Percentiles rank a stretch among this genome's conserved stretches.
Evolutionary conservation across 2,113 vertebrate genomes (phyloP).

Genomic region (Hippocampus abdominalis): DNA sequence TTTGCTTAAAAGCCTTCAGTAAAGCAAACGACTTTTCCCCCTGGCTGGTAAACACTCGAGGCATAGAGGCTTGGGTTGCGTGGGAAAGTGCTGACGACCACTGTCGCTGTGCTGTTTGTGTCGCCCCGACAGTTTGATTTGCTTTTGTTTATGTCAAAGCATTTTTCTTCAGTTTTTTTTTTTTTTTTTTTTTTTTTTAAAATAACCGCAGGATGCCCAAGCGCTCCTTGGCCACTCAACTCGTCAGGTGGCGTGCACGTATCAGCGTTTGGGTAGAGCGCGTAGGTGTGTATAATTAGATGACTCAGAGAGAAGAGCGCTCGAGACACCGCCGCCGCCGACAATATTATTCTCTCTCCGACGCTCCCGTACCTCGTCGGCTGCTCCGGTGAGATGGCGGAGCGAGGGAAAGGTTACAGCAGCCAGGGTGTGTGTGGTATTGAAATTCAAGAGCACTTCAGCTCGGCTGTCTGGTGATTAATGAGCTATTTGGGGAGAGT

Average conservation of each 20-base stretch:
- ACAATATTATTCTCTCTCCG: slow-evolving; percentile 63
- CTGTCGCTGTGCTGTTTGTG: slow-evolving; percentile 27
- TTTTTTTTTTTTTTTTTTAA: slow-evolving; percentile 23
- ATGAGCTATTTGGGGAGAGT: slow-evolving; percentile 81
- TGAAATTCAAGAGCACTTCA: slow-evolving; percentile 74
- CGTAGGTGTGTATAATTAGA: slow-evolving; percentile 65
- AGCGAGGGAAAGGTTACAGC: slow-evolving; percentile 52
- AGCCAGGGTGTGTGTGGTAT: slow-evolving; percentile 56
- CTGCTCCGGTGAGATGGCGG: slow-evolving; percentile 32
- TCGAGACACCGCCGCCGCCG: slow-evolving; percentile 40
- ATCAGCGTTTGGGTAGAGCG: slow-evolving; percentile 47
- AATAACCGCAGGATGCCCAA: slow-evolving; percentile 50
- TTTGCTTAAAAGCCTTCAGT: not conserved
- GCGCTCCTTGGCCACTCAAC: slow-evolving; percentile 38
- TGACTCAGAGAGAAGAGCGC: slow-evolving; percentile 52
- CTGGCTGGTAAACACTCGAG: not conserved
- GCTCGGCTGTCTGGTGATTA: slow-evolving; percentile 80
- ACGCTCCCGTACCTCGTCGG: slow-evolving; percentile 29
- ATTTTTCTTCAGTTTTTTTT: not conserved
- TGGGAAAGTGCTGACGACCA: not conserved
- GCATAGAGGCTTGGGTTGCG: not conserved
- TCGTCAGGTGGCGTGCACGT: slow-evolving; percentile 5
- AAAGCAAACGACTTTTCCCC: not conserved
- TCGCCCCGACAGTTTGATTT: slow-evolving; percentile 39
- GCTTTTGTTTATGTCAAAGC: slow-evolving; percentile 39